A percentile compares a stretch with the other conserved stretches of the same genome.
phyloP scores from a whole-genome alignment of 1,140 invertebrate genomes.

The Drosophila setifemur region DNA sequence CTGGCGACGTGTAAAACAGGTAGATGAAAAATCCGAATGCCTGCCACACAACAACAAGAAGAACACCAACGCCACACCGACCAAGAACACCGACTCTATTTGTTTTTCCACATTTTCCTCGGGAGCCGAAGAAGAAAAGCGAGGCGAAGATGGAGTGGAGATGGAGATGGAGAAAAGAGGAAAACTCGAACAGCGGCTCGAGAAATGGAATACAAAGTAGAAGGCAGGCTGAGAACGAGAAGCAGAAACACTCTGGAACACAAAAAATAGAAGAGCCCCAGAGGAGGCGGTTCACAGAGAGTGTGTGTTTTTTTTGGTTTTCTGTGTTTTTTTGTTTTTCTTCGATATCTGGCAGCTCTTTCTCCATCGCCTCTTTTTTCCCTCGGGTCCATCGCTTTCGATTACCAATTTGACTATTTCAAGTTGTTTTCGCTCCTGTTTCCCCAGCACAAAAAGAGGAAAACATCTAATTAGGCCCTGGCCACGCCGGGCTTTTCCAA shows the following conservation, averaged over 20 bases:
- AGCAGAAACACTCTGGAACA: conserved; percentile 1
- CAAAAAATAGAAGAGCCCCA: conserved; percentile 4
- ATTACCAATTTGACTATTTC: conserved; percentile 74
- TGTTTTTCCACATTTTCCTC: conserved; percentile 65
- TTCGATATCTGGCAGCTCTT: not conserved
- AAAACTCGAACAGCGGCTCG: conserved; percentile 22
- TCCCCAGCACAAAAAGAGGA: conserved; percentile 4
- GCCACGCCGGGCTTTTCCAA: not conserved
- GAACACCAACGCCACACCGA: conserved; percentile 25
- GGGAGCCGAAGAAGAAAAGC: conserved; percentile 9
- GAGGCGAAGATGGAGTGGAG: conserved; percentile 27
- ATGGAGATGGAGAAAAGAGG: conserved; percentile 24
- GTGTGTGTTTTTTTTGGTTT: conserved; percentile 20
- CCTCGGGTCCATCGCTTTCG: conserved; percentile 34
- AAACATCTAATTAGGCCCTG: conserved; percentile 28
- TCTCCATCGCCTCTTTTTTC: not conserved
- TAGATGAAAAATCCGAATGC: conserved; percentile 42
- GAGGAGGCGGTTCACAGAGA: conserved; percentile 18
- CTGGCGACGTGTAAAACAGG: conserved; percentile 57
- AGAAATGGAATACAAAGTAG: conserved; percentile 40
- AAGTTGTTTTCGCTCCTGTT: conserved; percentile 63
- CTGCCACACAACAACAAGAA: conserved; percentile 7
- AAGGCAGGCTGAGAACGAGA: conserved; percentile 15
- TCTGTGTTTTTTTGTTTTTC: not conserved
- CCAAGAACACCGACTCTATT: conserved; percentile 44